Evolutionary conservation across 2,113 vertebrate species (phyloP).

Genomic region (Felis catus): F.catus_Fca126_mat1.0 CM031412.1:70603501-70604000

Average conservation of each 20-base stretch:
- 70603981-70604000: neutral
- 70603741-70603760: neutral
- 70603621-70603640: rapidly evolving
- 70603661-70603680: neutral
- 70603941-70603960: neutral
- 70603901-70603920: neutral
- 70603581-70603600: neutral
- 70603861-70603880: neutral
- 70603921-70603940: neutral
- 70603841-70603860: rapidly evolving
- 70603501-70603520: neutral
- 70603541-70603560: neutral
- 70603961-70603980: neutral
- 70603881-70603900: neutral
- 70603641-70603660: neutral
- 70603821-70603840: neutral
- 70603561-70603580: neutral
- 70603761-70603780: neutral
- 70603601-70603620: neutral
- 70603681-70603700: rapidly evolving
- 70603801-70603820: neutral
- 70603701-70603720: neutral
- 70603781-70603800: neutral
- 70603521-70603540: neutral
- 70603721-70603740: neutral